Evolutionary conservation across 1,140 invertebrate genomes (phyloP).

Genomic region (Drosophila subpulchrella): DNA sequence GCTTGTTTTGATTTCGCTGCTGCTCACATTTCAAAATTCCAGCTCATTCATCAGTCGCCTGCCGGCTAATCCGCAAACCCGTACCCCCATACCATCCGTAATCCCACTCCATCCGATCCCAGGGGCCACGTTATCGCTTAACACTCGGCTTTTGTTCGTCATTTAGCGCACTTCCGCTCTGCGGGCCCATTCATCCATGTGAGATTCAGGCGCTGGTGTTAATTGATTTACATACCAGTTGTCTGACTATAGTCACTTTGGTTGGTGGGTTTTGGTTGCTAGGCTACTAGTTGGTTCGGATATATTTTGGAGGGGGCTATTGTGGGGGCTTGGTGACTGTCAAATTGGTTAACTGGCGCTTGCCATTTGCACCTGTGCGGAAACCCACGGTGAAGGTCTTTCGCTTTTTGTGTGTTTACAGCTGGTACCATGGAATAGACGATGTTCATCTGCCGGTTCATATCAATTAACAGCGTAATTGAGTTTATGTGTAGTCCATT

Average conservation of each 20-base stretch:
- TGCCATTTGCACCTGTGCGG: slow-evolving; percentile 21
- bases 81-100: background rate
- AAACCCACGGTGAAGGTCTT: background rate
- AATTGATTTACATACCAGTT: slow-evolving; percentile 47
- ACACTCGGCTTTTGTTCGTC: slow-evolving; percentile 59
- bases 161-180: slow-evolving; percentile 70
- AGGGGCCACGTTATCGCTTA: slow-evolving; percentile 45
- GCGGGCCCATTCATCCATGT: slow-evolving; percentile 45
- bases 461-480: slow-evolving; percentile 3
- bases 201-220: slow-evolving; percentile 29
- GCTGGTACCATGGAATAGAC: slow-evolving; percentile 11
- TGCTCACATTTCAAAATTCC: slow-evolving; percentile 63
- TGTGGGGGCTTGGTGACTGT: background rate
- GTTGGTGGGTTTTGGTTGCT: slow-evolving; percentile 14
- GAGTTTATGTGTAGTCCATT: slow-evolving; percentile 14
- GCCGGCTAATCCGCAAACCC: slow-evolving; percentile 10
- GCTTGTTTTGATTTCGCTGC: slow-evolving; percentile 55
- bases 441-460: background rate
- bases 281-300: slow-evolving; percentile 12
- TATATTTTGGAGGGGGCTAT: slow-evolving; percentile 1
- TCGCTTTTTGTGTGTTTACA: slow-evolving; percentile 8
- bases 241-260: slow-evolving; percentile 4
- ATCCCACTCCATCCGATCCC: slow-evolving; percentile 11
- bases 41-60: slow-evolving; percentile 16
- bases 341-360: slow-evolving; percentile 15